A percentile compares a stretch with the other conserved stretches of the same genome.
These are phyloP conservation scores for Motacilla tschutschensis DNA, from an alignment of 2,113 vertebrate genomes.

Conservation along the genomic window DNA sequence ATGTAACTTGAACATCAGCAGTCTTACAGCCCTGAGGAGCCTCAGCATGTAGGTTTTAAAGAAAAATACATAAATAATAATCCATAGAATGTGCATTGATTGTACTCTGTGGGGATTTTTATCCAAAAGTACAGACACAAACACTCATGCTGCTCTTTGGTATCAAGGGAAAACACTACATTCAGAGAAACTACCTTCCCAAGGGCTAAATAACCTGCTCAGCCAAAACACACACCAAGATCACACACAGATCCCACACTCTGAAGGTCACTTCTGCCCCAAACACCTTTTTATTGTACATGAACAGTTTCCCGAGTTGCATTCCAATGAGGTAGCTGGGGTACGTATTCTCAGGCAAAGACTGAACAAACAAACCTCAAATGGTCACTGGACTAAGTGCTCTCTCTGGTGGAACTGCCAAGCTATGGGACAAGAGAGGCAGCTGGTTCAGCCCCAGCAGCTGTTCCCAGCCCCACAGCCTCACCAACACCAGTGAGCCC, in stretches of 20 bases:
- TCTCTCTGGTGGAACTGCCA: neutral
- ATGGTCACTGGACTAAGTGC: neutral
- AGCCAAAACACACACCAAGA: neutral
- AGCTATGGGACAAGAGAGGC: neutral
- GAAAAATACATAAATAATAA: neutral
- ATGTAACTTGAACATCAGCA: neutral
- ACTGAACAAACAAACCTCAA: neutral
- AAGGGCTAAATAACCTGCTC: neutral
- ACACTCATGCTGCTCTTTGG: neutral
- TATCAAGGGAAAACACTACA: neutral
- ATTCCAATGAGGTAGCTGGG: neutral
- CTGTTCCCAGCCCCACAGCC: fast-evolving
- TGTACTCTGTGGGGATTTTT: neutral
- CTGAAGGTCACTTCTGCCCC: neutral
- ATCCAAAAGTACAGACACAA: neutral
- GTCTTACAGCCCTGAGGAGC: neutral
- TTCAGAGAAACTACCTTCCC: neutral
- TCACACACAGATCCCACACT: neutral
- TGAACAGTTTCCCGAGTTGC: neutral
- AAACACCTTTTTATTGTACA: neutral
- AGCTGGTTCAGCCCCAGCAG: fast-evolving
- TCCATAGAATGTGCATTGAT: neutral
- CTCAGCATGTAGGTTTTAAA: neutral
- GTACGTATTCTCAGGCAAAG: neutral
- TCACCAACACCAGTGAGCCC: neutral